phyloP scores from a whole-genome alignment of 2,113 vertebrate species.

The Prolemur simus region DNA sequence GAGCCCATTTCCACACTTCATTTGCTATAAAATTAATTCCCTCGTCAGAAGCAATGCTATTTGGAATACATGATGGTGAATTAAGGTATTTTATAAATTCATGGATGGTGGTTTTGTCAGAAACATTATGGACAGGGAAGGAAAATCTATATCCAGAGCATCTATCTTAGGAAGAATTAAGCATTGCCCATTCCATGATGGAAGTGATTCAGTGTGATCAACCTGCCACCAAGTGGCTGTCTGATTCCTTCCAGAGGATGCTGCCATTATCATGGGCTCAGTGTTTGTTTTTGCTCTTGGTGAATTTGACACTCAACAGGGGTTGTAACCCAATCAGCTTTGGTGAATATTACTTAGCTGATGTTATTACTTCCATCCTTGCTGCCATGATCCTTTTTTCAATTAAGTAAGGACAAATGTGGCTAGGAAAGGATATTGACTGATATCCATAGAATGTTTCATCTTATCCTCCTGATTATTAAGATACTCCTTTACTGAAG shows the following conservation, averaged over 20 bases:
- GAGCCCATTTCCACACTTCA: neutral
- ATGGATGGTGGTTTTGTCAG: neutral
- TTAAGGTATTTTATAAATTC: neutral
- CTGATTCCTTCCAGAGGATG: neutral
- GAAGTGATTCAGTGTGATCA: neutral
- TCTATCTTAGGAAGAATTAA: neutral
- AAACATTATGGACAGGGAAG: neutral
- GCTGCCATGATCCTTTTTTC: neutral
- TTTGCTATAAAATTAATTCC: neutral
- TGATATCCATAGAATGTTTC: neutral
- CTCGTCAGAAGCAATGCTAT: neutral
- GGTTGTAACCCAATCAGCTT: neutral
- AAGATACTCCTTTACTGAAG: neutral
- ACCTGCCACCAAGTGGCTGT: neutral
- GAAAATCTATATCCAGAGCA: neutral
- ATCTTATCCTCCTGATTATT: neutral
- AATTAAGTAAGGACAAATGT: neutral
- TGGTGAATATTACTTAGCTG: neutral
- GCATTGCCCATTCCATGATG: neutral
- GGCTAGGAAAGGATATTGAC: neutral
- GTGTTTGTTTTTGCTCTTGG: neutral
- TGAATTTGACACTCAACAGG: neutral
- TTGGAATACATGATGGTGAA: neutral
- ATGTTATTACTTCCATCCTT: neutral
- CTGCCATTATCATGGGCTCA: neutral